phyloP scores from a whole-genome alignment of 2,888 invertebrate genomes.

The Sthenelais limicola region DNA sequence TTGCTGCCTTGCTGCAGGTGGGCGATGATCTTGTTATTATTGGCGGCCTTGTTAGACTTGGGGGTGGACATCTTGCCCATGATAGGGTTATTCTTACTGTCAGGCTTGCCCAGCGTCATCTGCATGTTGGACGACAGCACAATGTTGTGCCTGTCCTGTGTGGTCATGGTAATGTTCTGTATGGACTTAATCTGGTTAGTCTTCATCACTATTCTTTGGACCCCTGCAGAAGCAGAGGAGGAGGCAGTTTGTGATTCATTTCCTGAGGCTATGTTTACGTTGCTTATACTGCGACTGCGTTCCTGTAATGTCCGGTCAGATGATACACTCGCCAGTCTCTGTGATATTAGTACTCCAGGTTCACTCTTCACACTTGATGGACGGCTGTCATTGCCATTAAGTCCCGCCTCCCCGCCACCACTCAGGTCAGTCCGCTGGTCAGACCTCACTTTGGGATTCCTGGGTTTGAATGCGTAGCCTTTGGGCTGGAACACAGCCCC shows the following conservation, averaged over 20 bases:
- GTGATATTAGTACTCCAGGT: constrained; percentile 23
- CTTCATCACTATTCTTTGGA: constrained; percentile 30
- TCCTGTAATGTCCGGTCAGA: not conserved
- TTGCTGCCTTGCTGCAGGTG: constrained; percentile 33
- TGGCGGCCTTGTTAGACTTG: constrained; percentile 48
- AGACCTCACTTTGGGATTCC: constrained; percentile 48
- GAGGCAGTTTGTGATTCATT: not conserved
- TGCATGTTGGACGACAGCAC: constrained; percentile 67
- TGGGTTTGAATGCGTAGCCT: constrained; percentile 88
- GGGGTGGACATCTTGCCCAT: constrained; percentile 62
- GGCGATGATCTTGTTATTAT: constrained; percentile 36
- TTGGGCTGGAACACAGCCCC: constrained; percentile 80
- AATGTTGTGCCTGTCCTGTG: constrained; percentile 63
- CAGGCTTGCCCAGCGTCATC: constrained; percentile 60
- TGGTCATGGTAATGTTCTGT: constrained; percentile 69
- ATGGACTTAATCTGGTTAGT: constrained; percentile 56
- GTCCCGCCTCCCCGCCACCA: not conserved
- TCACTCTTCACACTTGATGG: constrained; percentile 46
- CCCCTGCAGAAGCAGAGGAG: not conserved
- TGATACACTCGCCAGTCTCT: constrained; percentile 6
- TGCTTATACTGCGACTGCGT: constrained; percentile 11
- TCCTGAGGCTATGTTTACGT: constrained; percentile 21
- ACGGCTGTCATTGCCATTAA: constrained; percentile 26
- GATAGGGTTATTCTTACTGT: constrained; percentile 59
- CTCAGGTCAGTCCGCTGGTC: constrained; percentile 2